These are phyloP conservation scores for Flexamia atlantica DNA, from an alignment of 2,888 invertebrate genomes.

Conservation along the genomic window DNA sequence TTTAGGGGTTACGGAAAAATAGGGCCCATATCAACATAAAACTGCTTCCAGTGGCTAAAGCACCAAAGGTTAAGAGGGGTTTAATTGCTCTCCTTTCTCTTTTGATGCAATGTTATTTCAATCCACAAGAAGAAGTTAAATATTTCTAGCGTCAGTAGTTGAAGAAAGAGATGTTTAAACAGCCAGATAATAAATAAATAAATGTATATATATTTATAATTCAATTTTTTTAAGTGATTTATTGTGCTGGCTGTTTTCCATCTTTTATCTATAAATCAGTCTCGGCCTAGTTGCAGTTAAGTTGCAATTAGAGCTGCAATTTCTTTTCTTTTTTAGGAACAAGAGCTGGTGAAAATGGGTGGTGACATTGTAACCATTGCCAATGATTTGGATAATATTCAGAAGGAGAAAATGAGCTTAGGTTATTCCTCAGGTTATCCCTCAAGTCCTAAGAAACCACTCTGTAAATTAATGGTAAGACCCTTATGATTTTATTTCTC, in stretches of 20 bases:
- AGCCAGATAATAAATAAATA: background rate
- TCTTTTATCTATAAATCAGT: background rate
- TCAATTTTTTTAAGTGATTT: background rate
- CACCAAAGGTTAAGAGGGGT: too few species aligned
- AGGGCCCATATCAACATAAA: too few species aligned
- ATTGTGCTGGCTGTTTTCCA: background rate
- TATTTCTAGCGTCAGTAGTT: background rate
- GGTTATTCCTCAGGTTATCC: slow-evolving; percentile 71
- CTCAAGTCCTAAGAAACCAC: background rate
- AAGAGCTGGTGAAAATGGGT: slow-evolving; percentile 80
- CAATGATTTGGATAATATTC: slow-evolving; percentile 76
- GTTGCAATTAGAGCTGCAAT: slow-evolving; percentile 17
- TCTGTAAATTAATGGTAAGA: slow-evolving; percentile 26
- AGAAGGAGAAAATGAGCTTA: slow-evolving; percentile 76
- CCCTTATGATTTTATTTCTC: background rate
- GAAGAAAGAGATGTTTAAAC: background rate
- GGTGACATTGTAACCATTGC: slow-evolving; percentile 79
- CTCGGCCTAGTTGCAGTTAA: background rate
- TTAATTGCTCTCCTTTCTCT: too few species aligned
- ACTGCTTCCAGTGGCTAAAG: too few species aligned
- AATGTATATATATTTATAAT: background rate
- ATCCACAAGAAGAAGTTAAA: too few species aligned
- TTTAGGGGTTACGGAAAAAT: too few species aligned
- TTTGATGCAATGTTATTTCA: too few species aligned
- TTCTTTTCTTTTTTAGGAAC: slow-evolving; percentile 76